Conservation (phyloP, 2,888 invertebrate species). For the Ennomos quercinarius region DNA sequence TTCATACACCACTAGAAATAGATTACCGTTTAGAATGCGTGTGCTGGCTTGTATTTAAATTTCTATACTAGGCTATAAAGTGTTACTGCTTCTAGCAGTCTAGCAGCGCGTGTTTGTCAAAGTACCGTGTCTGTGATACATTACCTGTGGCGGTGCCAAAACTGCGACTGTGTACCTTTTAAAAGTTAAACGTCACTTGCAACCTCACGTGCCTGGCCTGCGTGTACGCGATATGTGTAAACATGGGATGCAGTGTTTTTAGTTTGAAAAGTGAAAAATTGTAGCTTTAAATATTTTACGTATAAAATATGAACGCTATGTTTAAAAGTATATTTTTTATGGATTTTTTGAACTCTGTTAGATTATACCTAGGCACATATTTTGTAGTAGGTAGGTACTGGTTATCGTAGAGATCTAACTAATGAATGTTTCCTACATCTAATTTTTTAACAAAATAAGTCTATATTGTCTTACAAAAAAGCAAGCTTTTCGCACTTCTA, state of each 20-base stretch:
- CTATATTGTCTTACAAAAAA: too few relatives aligned
- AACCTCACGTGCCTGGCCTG: constrained; percentile 7
- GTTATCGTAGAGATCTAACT: too few relatives aligned
- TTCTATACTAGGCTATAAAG: not conserved
- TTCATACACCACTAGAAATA: too few relatives aligned
- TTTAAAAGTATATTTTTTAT: too few relatives aligned
- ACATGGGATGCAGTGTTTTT: not conserved
- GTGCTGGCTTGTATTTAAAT: not conserved
- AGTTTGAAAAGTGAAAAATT: not conserved
- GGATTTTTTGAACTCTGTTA: too few relatives aligned
- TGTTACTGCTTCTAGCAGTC: not conserved
- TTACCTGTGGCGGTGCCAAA: constrained; percentile 66
- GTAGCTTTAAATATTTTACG: not conserved
- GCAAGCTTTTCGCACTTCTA: too few relatives aligned
- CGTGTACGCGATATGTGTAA: constrained; percentile 9
- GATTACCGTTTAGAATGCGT: not conserved
- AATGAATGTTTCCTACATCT: too few relatives aligned
- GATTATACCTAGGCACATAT: too few relatives aligned
- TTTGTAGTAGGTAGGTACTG: too few relatives aligned
- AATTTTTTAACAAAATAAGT: too few relatives aligned
- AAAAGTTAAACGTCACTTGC: constrained; percentile 44
- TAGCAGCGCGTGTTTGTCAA: constrained; percentile 66
- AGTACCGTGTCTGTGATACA: constrained; percentile 64
- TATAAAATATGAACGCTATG: not conserved
- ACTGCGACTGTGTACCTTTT: constrained; percentile 62